Base-by-base conservation (phyloP, 2,797 vertebrate species). In the Poecilia picta region DNA sequence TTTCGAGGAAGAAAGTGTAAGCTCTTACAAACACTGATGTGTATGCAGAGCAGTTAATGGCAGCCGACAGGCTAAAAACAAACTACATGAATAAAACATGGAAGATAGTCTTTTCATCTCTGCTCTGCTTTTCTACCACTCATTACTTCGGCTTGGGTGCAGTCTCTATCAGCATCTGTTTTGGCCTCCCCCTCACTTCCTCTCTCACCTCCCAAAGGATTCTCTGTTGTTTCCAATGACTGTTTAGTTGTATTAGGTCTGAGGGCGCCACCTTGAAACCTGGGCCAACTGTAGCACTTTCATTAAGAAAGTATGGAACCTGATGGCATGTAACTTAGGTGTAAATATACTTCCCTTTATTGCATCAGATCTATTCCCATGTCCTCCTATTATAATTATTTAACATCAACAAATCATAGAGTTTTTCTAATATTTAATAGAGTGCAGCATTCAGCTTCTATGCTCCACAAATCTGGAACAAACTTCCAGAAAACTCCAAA, bases 21-120 rank as follows among this genome's bases (percentile, higher is more conserved):
- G 71, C 68, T 70, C 77, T 81, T 86, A 72, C 75, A 83, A 81
- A 87, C 77, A 75, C 84, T 84, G 82, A 81, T 89, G 85, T 89
- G 88, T 86, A 77, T 78, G 85, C 81, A 70, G 81, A 83, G 79
- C 74, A 80, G 80, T 77, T 88, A 92, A 91, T 89, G 87, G 80
- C 78, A 89, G 86, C 77, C 79, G 76, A 92, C 90, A 84, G 87
- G 81, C 87, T 90, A 93, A 93, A 94, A 92, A 93, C 92, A 93
- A 93, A 93, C 91, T 83, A 75, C 83, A 94, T 93, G 91, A 94
- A 94, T 94, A 93, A 94, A 93, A 92, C 89, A 93, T 94, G 76
- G 77, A 20, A 73, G 88, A 81, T 81, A 74, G 88, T 91, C 84
- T 88, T 93, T 94, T 94, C 90, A 94, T 94, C 93, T 93, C 86